Evolutionary conservation across 2,113 vertebrate species (phyloP), one percentile per base, ranked within the genome.

Genomic region (Panthera tigris): DNA sequence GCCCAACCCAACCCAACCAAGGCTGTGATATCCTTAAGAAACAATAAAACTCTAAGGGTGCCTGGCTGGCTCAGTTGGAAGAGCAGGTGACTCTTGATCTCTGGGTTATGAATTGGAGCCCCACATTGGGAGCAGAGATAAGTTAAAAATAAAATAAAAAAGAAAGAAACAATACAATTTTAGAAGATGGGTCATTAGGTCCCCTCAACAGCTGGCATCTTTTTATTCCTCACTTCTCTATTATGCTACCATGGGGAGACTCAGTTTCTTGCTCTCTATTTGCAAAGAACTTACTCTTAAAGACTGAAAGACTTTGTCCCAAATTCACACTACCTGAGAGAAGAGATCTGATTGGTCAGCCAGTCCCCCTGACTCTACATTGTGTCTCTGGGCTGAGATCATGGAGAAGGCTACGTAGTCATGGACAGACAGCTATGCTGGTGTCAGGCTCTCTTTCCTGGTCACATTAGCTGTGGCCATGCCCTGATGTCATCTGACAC

Each of bases 1-100:
- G 1, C 4, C 27, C 18, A 31, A 48, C 25, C 27, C 18, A 31
- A 48, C 25, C 0, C 18, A 31, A 48, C 25, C 0, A 31, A 69
- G 23, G 21, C 25, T 81, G 25, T 31, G 41, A 19, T n/a, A 1
- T 41, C 27, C 73, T 89, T 89, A 33, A 93, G n/a, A 85, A 76
- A 33, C 50, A 33, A 19, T n/a, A 41, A 14, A 92, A 45, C 13
- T 61, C 21, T 61, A 61, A 61, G 0, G 21, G 57, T 61, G 57
- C 57, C 57, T 61, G 57, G 7, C 21, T 23, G 57, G 5, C 57
- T 61, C 21, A 61, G 57, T 18, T 1, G 21, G 57, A 61, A 61
- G 19, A 61, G 57, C 57, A 23, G 21, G 57, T 7, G 7, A 19
- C 57, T 8, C 57, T 61, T 61, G 57, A 21, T 61, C 18, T 23